Evolutionary conservation across 2,888 invertebrate genomes (phyloP), one percentile per base, ranked within the genome.

Genomic region (Chloromyia formosa): DNA sequence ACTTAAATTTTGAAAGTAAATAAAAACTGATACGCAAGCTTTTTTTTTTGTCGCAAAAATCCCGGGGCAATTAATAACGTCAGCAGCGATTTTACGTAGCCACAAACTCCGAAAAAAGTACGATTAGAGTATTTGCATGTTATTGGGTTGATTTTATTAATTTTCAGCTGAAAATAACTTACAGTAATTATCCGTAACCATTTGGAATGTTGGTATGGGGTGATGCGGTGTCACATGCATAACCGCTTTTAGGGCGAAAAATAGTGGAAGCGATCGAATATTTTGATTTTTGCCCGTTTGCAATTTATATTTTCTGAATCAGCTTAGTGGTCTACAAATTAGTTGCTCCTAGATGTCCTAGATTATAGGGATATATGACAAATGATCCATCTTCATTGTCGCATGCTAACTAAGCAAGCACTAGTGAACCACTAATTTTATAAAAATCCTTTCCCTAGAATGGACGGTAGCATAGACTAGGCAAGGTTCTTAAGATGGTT

Each of bases 81-180:
- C 74, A 75, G 76, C 74, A 77, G 75, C 75, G 35, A 60, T 73
- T 73, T 75, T 75, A 77, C 75, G 75, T 76, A 74, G 78, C 79
- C 79, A 79, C 79, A 79, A 79, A 78, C 79, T 79, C 79, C 77
- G 77, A 76, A 77, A 75, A 75, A 77, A 68, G 4, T 40, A n/a
- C 2, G 58, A 58, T 58, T 58, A 58, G 18, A 18, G 3, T 58
- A 23, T 45, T 61, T 61, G n/a, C 60, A 54, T 61, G 10, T 5
- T 2, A n/a, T 35, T 35, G n/a, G n/a, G 61, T 22, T 14, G 35
- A 61, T 10, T 22, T 12, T 12, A 60, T 7, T 35, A 35, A 35
- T 35, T 1, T 5, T 61, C 58, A 20, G 22, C 2, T 16, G n/a
- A 64, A 64, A 64, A n/a, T n/a, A 42, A 20, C 18, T 58, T 12